phyloP scores from a whole-genome alignment of 2,888 invertebrate genomes.

The Lasioglossum marginatum region DNA sequence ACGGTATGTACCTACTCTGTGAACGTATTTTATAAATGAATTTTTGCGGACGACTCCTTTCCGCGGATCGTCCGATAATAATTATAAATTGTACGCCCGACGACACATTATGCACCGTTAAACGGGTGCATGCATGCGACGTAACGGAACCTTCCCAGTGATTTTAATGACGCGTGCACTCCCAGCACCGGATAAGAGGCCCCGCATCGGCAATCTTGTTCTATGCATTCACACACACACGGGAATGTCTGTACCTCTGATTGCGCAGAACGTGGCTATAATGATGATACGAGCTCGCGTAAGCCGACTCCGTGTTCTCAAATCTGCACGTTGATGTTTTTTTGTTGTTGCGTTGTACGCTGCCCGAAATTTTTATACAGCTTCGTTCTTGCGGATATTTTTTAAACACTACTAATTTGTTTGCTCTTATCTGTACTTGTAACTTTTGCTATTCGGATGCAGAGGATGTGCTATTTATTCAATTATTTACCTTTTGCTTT shows the following conservation, averaged over 20 bases:
- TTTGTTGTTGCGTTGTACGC: neutral
- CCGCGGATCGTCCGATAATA: constrained; percentile 15
- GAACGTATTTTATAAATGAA: constrained; percentile 7
- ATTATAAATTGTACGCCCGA: constrained; percentile 47
- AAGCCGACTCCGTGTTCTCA: neutral
- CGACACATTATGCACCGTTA: constrained; percentile 53
- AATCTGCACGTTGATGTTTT: neutral
- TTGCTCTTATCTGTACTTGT: too few relatives aligned
- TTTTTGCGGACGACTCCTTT: constrained; percentile 19
- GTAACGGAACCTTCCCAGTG: constrained; percentile 61
- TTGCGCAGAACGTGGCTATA: neutral
- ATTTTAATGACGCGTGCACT: constrained; percentile 53
- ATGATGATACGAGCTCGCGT: neutral
- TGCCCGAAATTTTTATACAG: too few relatives aligned
- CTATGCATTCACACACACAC: neutral
- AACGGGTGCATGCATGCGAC: constrained; percentile 38
- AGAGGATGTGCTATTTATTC: too few relatives aligned
- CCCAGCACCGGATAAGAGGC: neutral
- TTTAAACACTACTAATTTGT: too few relatives aligned
- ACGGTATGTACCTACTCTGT: neutral
- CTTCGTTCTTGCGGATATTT: too few relatives aligned
- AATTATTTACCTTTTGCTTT: too few relatives aligned
- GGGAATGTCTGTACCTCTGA: neutral
- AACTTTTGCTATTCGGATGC: too few relatives aligned
- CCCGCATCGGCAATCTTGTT: neutral